These are phyloP conservation scores for Drosophila albomicans DNA, from an alignment of 1,140 invertebrate genomes.

Conservation along the genomic window DNA sequence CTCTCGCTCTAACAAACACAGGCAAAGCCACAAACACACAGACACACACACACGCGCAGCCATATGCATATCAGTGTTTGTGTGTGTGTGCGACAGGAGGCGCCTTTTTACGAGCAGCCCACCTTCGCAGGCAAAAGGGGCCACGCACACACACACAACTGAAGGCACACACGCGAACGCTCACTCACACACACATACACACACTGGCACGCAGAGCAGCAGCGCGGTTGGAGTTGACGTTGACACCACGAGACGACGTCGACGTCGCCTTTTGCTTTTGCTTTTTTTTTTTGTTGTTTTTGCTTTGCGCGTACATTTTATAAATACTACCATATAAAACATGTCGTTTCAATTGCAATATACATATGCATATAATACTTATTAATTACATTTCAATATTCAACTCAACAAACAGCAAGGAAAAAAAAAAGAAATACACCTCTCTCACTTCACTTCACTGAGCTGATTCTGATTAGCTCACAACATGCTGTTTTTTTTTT, in stretches of 20 bases:
- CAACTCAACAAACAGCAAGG: conserved; percentile 9
- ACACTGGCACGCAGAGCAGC: conserved; percentile 12
- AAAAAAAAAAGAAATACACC: conserved; percentile 22
- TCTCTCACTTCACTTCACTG: conserved; percentile 6
- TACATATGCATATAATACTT: neutral
- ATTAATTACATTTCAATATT: conserved; percentile 28
- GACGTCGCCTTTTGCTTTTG: conserved; percentile 22
- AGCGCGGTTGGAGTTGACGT: conserved; percentile 49
- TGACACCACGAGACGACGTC: conserved; percentile 52
- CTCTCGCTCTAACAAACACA: neutral
- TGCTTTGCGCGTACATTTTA: conserved; percentile 40
- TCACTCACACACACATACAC: conserved; percentile 18
- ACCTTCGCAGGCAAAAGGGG: conserved; percentile 33
- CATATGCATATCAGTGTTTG: neutral
- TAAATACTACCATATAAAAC: conserved; percentile 30
- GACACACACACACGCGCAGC: neutral
- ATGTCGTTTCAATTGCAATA: conserved; percentile 38
- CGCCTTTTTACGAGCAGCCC: conserved; percentile 34
- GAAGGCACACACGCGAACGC: neutral
- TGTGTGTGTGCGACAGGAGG: conserved; percentile 25
- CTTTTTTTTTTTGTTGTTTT: no score
- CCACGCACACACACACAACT: conserved; percentile 22
- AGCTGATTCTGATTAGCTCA: conserved; percentile 56
- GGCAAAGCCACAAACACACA: conserved; percentile 1
- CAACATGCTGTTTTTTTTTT: conserved; percentile 54